Evolutionary conservation across 2,888 invertebrate species (phyloP).

Genomic region (Drosophila testacea): DNA sequence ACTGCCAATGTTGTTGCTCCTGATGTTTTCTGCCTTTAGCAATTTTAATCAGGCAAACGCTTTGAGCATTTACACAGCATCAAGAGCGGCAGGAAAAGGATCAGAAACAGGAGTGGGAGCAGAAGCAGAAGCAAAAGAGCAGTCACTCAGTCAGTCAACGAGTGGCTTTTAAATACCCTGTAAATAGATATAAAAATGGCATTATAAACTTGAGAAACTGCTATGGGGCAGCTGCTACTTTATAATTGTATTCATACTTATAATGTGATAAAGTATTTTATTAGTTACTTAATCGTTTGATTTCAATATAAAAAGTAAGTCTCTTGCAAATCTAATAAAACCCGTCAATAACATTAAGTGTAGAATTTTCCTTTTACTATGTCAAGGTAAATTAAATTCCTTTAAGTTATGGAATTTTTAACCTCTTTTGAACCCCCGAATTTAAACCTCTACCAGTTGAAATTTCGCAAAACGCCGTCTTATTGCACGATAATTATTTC

Average conservation of each 20-base stretch:
- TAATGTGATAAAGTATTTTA: too few species aligned
- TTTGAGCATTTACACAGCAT: slow-evolving; percentile 47
- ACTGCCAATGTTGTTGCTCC: slow-evolving; percentile 3
- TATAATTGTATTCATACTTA: not conserved
- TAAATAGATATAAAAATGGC: not conserved
- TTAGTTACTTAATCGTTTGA: too few species aligned
- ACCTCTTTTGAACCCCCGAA: too few species aligned
- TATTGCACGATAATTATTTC: too few species aligned
- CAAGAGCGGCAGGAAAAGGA: slow-evolving; percentile 7
- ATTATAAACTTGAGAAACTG: not conserved
- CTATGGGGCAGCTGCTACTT: not conserved
- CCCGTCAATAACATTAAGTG: too few species aligned
- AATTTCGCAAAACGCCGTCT: too few species aligned
- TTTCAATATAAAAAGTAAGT: too few species aligned
- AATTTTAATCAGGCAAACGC: slow-evolving; percentile 73
- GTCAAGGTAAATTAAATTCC: too few species aligned
- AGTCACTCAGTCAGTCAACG: slow-evolving; percentile 27
- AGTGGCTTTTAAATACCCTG: slow-evolving; percentile 25
- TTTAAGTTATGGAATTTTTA: too few species aligned
- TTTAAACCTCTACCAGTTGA: too few species aligned
- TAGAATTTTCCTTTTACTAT: too few species aligned
- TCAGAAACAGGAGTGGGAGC: slow-evolving; percentile 7
- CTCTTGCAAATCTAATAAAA: too few species aligned
- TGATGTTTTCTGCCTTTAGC: slow-evolving; percentile 54
- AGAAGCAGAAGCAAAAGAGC: slow-evolving; percentile 16